A percentile compares a stretch with the other conserved stretches of the same genome.
Evolutionary conservation across 2,888 invertebrate genomes (phyloP).

Genomic region (Drosophila trichaetosa): DNA sequence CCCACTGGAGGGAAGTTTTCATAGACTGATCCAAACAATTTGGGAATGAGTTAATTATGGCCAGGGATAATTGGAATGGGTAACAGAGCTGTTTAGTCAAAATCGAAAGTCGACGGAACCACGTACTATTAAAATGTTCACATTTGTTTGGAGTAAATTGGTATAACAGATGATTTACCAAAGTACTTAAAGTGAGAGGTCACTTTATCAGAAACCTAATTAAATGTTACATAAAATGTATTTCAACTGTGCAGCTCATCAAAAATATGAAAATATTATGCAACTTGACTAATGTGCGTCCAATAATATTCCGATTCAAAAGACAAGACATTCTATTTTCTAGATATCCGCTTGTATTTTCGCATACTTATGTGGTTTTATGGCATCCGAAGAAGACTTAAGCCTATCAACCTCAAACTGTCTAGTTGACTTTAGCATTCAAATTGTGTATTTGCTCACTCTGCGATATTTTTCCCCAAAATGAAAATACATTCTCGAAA

Average conservation of each 20-base stretch:
- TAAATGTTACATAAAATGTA: not conserved
- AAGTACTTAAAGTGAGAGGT: not conserved
- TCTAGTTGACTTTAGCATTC: slow-evolving; percentile 34
- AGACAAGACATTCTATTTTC: not conserved
- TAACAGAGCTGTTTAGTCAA: not conserved
- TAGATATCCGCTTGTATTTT: not conserved
- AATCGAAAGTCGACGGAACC: not conserved
- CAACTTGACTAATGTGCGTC: not conserved
- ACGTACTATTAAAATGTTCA: not conserved
- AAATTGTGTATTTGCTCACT: slow-evolving; percentile 24
- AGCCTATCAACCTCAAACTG: slow-evolving; percentile 65
- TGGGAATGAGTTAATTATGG: slow-evolving; percentile 44
- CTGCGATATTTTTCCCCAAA: not conserved
- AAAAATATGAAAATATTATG: not conserved
- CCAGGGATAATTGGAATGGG: not conserved
- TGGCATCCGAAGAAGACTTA: slow-evolving; percentile 43
- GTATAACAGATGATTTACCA: not conserved
- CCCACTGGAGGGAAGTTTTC: slow-evolving; percentile 26
- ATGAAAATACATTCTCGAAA: not conserved
- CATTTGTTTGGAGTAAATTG: not conserved
- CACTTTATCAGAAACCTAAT: not conserved
- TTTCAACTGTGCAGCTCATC: not conserved
- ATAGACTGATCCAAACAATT: slow-evolving; percentile 39
- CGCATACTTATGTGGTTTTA: slow-evolving; percentile 15
- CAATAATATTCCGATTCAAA: not conserved